Evolutionary conservation across 2,797 vertebrate species (phyloP).

Genomic region (Choloepus didactylus): DNA sequence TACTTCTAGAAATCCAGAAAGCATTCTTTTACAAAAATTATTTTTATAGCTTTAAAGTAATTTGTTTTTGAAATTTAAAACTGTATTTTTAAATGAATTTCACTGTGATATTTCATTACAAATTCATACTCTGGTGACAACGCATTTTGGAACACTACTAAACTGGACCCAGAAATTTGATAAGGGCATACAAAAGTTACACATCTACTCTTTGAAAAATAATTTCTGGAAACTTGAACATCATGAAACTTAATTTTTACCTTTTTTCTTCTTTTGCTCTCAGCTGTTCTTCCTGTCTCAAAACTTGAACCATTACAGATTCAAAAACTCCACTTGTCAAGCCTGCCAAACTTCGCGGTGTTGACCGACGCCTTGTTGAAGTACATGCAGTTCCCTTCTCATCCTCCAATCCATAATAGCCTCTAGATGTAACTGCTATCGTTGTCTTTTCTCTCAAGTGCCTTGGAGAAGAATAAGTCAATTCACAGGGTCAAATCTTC

Average conservation of each 20-base stretch:
- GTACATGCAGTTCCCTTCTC: slow-evolving; percentile 91
- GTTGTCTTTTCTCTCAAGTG: slow-evolving; percentile 95
- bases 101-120: slow-evolving; percentile 41
- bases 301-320: slow-evolving; percentile 96
- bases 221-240: slow-evolving; percentile 68
- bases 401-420: slow-evolving; percentile 94
- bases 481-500: slow-evolving; percentile 79
- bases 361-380: slow-evolving; percentile 94
- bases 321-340: slow-evolving; percentile 93
- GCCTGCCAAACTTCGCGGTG: slow-evolving; percentile 92
- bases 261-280: slow-evolving; percentile 96
- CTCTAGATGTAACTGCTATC: slow-evolving; percentile 94
- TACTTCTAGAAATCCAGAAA: slow-evolving; percentile 67
- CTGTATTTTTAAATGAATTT: slow-evolving; percentile 63
- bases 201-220: slow-evolving; percentile 66
- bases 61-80: slow-evolving; percentile 68
- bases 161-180: slow-evolving; percentile 65
- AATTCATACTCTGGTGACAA: slow-evolving; percentile 51
- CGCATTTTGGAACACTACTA: slow-evolving; percentile 53
- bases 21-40: slow-evolving; percentile 47
- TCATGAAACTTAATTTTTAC: slow-evolving; percentile 87
- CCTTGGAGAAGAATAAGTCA: slow-evolving; percentile 89
- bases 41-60: slow-evolving; percentile 56
- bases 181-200: slow-evolving; percentile 57
- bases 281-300: slow-evolving; percentile 96